Evolutionary conservation across 2,113 vertebrate species (phyloP).

Genomic region (Sapayoa aenigma): DNA sequence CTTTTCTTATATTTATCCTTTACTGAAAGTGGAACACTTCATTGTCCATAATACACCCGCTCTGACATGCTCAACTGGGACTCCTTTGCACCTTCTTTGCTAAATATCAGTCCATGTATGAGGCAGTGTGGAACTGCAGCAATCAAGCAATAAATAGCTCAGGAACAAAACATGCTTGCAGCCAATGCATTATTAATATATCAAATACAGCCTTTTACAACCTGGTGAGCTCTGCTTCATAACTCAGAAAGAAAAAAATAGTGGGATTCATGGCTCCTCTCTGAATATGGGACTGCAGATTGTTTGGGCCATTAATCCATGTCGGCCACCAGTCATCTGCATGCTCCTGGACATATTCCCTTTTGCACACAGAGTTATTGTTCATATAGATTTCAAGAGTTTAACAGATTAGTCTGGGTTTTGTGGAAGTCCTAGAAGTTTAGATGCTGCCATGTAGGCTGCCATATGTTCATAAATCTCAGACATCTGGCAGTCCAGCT

Average conservation of each 20-base stretch:
- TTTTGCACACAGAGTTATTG: neutral
- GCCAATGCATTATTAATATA: neutral
- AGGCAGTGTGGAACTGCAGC: neutral
- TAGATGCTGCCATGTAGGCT: neutral
- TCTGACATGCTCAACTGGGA: neutral
- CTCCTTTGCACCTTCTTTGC: neutral
- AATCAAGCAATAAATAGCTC: neutral
- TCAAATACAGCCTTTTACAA: neutral
- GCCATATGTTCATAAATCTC: constrained; percentile 36
- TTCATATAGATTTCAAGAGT: neutral
- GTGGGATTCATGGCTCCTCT: neutral
- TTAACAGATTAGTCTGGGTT: constrained; percentile 25
- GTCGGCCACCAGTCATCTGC: neutral
- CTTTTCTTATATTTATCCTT: neutral
- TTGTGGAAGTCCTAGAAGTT: constrained; percentile 8
- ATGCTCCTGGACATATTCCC: neutral
- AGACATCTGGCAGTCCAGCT: constrained; percentile 50
- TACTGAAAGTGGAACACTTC: neutral
- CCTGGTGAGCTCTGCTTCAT: neutral
- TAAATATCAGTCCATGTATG: neutral
- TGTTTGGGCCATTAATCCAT: neutral
- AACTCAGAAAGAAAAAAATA: neutral
- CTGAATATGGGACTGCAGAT: neutral
- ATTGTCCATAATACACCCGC: neutral
- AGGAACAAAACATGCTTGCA: neutral